Conservation (phyloP, 2,888 invertebrate genomes). For the Buathra laborator region DNA sequence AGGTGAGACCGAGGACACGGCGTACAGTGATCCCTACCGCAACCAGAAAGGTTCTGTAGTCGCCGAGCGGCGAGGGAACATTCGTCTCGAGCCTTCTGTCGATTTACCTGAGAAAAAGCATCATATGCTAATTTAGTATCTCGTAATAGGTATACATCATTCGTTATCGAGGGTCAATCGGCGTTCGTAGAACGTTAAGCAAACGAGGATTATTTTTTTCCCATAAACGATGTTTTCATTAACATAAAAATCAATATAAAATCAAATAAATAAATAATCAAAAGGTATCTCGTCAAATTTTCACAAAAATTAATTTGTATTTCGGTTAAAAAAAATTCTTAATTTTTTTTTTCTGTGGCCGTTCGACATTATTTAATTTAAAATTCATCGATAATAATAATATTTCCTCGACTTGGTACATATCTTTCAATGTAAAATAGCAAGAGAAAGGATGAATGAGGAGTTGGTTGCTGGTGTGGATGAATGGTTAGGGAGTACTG, state of each 20-base stretch:
- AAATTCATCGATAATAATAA: too few relatives aligned
- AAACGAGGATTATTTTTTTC: background rate
- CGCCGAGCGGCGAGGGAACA: background rate
- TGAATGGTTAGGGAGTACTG: background rate
- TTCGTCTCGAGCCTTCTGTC: background rate
- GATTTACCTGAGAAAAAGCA: background rate
- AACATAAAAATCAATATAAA: too few relatives aligned
- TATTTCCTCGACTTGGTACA: constrained; percentile 8
- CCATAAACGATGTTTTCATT: background rate
- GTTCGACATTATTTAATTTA: too few relatives aligned
- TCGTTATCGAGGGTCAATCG: too few relatives aligned
- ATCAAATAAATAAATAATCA: background rate
- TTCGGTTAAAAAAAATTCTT: too few relatives aligned
- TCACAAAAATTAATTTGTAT: background rate
- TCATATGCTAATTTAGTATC: too few relatives aligned
- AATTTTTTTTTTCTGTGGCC: too few relatives aligned
- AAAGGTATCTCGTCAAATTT: background rate
- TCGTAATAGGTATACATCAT: too few relatives aligned
- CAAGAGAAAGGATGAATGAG: constrained; percentile 12
- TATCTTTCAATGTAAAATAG: constrained; percentile 33
- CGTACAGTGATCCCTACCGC: constrained; percentile 46
- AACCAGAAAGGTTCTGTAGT: constrained; percentile 13
- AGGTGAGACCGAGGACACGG: constrained; percentile 44
- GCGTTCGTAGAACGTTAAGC: background rate
- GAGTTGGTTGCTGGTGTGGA: constrained; percentile 14